These are phyloP conservation scores for Tetragnatha montana DNA, from an alignment of 2,888 invertebrate species.

Conservation along the genomic window DNA sequence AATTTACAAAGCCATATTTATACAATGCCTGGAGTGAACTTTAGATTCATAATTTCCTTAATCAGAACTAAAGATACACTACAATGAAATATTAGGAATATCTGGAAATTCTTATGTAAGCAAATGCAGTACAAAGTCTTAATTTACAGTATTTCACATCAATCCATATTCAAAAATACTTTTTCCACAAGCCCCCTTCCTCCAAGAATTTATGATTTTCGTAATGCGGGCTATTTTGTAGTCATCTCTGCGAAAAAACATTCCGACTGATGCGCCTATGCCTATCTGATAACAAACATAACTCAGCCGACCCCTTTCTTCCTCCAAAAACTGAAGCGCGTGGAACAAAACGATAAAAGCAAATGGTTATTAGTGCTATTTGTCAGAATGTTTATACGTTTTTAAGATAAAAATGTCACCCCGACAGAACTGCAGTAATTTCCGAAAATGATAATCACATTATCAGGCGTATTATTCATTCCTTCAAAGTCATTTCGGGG, in stretches of 20 bases:
- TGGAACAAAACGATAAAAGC: slow-evolving; percentile 14
- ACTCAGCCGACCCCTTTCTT: background rate
- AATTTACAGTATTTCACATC: too few relatives aligned
- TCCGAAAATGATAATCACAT: slow-evolving; percentile 32
- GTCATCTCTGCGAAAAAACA: slow-evolving; percentile 11
- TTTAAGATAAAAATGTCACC: slow-evolving; percentile 31
- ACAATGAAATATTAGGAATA: too few relatives aligned
- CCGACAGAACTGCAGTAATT: slow-evolving; percentile 34
- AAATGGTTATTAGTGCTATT: slow-evolving; percentile 29
- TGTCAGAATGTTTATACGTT: slow-evolving; percentile 23
- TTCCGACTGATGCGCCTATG: slow-evolving; percentile 4
- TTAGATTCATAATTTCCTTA: too few relatives aligned
- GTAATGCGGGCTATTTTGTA: slow-evolving; percentile 12
- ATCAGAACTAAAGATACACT: too few relatives aligned
- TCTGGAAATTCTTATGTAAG: too few relatives aligned
- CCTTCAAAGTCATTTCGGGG: background rate
- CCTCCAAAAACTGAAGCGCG: slow-evolving; percentile 16
- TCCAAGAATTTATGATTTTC: slow-evolving; percentile 8
- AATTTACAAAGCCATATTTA: too few relatives aligned
- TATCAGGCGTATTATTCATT: slow-evolving; percentile 13
- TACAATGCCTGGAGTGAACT: too few relatives aligned
- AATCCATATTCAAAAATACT: background rate
- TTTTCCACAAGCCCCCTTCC: background rate
- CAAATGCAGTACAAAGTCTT: too few relatives aligned
- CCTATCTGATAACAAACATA: slow-evolving; percentile 17